phyloP scores from a whole-genome alignment of 2,888 invertebrate genomes.

The Creontiades dilutus region DNA sequence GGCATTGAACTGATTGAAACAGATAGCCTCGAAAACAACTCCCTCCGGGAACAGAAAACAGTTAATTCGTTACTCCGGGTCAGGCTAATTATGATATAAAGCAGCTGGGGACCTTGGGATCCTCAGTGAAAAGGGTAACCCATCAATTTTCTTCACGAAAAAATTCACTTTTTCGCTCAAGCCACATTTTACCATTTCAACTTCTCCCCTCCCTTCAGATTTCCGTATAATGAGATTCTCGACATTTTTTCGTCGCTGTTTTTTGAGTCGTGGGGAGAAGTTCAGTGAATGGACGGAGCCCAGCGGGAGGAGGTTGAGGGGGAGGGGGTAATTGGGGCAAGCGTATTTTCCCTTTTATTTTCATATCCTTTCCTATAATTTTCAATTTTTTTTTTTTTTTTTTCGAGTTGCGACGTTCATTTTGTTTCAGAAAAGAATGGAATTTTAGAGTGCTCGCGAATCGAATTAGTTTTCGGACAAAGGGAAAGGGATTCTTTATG shows the following conservation, averaged over 20 bases:
- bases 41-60: neutral
- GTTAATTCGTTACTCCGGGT: neutral
- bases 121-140: conserved; percentile 11
- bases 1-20: neutral
- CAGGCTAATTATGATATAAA: conserved; percentile 6
- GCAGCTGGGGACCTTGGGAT: neutral
- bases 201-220: neutral
- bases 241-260: neutral
- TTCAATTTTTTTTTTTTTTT: too few species aligned
- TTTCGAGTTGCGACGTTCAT: neutral
- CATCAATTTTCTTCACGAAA: conserved; percentile 27
- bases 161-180: neutral
- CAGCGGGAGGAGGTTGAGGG: neutral
- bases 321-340: neutral
- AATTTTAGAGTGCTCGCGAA: too few species aligned
- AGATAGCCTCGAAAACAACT: neutral
- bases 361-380: neutral
- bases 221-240: conserved; percentile 28
- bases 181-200: conserved; percentile 8
- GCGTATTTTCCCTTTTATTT: neutral
- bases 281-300: neutral
- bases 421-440: neutral
- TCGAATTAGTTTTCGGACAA: too few species aligned
- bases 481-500: too few species aligned
- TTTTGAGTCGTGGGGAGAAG: conserved; percentile 2